A percentile compares a stretch with the other conserved stretches of the same genome.
Evolutionary conservation across 2,888 invertebrate genomes (phyloP).

Genomic region (Dascillus cervinus): DNA sequence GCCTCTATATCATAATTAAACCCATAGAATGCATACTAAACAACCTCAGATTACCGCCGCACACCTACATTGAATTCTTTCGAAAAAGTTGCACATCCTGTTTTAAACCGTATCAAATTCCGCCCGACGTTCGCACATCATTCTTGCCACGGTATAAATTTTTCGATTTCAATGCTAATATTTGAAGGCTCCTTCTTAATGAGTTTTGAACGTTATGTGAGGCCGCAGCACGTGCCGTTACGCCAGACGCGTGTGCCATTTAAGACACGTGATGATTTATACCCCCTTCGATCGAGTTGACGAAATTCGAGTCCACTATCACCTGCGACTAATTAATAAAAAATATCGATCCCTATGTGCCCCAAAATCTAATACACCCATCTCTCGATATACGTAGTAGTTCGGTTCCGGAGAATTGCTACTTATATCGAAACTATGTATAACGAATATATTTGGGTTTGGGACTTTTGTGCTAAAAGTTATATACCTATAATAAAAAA

Average conservation of each 20-base stretch:
- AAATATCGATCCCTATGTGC: too few species aligned
- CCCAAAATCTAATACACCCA: too few species aligned
- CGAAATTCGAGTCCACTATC: too few species aligned
- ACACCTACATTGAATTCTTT: conserved; percentile 9
- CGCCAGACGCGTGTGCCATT: conserved; percentile 17
- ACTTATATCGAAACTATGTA: too few species aligned
- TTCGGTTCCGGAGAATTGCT: too few species aligned
- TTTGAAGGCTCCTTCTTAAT: conserved; percentile 19
- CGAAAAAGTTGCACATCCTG: neutral
- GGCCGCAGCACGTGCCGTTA: conserved; percentile 26
- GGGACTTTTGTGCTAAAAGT: too few species aligned
- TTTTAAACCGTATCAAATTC: conserved; percentile 3
- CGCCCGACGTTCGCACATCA: neutral
- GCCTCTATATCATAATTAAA: conserved; percentile 18
- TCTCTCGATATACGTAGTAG: too few species aligned
- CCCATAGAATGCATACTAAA: conserved; percentile 11
- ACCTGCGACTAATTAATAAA: too few species aligned
- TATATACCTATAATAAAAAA: too few species aligned
- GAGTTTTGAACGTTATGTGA: conserved; percentile 26
- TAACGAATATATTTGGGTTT: too few species aligned
- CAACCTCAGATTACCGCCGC: conserved; percentile 7
- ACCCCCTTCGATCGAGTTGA: too few species aligned
- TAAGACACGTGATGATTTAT: conserved; percentile 19
- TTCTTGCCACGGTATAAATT: neutral
- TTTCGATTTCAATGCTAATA: too few species aligned